These are phyloP conservation scores for Paratrypauchen microcephalus DNA, from an alignment of 2,797 vertebrate genomes.

Conservation along the genomic window DNA sequence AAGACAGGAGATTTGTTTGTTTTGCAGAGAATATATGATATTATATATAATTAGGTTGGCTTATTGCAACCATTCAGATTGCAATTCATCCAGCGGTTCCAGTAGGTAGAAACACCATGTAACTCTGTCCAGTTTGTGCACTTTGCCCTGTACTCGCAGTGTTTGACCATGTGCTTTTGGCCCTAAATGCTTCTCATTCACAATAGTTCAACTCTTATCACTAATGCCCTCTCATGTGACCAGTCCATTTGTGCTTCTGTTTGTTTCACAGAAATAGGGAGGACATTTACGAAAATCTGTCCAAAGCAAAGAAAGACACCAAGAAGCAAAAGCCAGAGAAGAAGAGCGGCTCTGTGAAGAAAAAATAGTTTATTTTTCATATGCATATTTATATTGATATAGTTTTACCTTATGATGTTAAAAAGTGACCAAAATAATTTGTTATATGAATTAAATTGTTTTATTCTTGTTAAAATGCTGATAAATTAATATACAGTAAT, in stretches of 20 bases:
- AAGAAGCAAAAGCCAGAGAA: constrained; percentile 88
- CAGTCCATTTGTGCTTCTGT: constrained; percentile 1
- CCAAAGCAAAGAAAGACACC: constrained; percentile 83
- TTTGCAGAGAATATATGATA: too few species aligned
- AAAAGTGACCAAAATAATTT: constrained; percentile 17
- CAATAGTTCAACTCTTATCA: constrained; percentile 3
- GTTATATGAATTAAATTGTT: constrained; percentile 7
- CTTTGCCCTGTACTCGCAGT: constrained; percentile 40
- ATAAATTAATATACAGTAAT: constrained; percentile 46
- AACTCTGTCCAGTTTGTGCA: neutral
- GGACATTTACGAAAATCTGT: constrained; percentile 88
- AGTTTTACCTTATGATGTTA: constrained; percentile 23
- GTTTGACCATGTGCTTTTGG: neutral
- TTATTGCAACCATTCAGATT: neutral
- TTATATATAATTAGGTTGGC: too few species aligned
- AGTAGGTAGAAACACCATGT: neutral
- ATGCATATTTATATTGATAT: constrained; percentile 52
- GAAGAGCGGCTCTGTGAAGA: constrained; percentile 83
- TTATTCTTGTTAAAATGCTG: constrained; percentile 19
- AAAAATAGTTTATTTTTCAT: constrained; percentile 78
- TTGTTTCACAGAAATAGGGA: constrained; percentile 81
- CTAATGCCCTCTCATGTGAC: constrained; percentile 19
- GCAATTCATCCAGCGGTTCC: neutral
- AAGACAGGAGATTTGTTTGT: too few species aligned
- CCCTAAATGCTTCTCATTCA: constrained; percentile 18